Evolutionary conservation across 2,888 invertebrate species (phyloP), one percentile per base, ranked within the genome.

Genomic region (Callimorpha dominula): DNA sequence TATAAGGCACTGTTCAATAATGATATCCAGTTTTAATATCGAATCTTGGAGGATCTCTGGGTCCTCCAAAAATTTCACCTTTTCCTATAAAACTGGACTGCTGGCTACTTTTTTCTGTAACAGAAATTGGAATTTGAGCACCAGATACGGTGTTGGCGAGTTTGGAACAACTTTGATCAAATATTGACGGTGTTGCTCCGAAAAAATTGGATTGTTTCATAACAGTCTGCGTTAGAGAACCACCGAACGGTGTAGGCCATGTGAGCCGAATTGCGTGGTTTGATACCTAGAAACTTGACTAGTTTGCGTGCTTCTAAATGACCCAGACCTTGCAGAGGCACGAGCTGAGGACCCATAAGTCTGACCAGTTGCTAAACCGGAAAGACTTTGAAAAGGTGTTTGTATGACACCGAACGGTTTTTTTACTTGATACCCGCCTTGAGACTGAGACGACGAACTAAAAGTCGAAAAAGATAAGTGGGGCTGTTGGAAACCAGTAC

Each of bases 21-120:
- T 94, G 90, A 79, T 95, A 95, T 50, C 95, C 95, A 68, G 92
- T 92, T 84, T 91, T 83, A 17, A 85, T 85, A 74, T 94, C 92
- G 70, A 92, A 95, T 71, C 87, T 93, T 0, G 94, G 93, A 14
- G 94, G 92, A 70, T 90, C 86, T 77, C 92, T 84, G 0, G 91
- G 87, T 31, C 90, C 93, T 57, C 89, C 90, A 40, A 95, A 95
- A n/a, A 85, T 71, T 78, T 94, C 94, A 2, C 90, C 89, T 74
- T 87, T 40, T 46, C 90, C 92, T 49, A 84, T 83, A 42, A 89
- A 84, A 60, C 65, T 82, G 68, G 52, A 82, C 72, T 40, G 42
- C 49, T 63, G 42, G 14, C 57, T 31, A 65, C 74, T 78, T 5
- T 83, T 78, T 63, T 63, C 42, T 81, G 73, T 31, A 68, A 70